A percentile compares a stretch with the other conserved stretches of the same genome.
Evolutionary conservation across 2,113 vertebrate genomes (phyloP).

Genomic region (Tamias sibiricus): DNA sequence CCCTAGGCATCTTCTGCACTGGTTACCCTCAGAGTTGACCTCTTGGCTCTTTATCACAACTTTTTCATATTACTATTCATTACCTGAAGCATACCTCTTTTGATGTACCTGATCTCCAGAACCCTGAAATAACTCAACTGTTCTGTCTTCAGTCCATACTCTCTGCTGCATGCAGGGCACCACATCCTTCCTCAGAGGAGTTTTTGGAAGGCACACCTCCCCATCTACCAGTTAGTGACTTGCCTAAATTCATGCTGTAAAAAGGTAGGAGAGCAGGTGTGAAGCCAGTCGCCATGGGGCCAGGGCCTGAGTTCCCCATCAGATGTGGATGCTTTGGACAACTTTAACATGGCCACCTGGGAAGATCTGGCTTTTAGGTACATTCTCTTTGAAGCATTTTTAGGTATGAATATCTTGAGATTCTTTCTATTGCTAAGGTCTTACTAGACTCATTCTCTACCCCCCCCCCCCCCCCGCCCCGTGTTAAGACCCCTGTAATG

Average conservation of each 20-base stretch:
- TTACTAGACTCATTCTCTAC: neutral
- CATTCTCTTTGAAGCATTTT: neutral
- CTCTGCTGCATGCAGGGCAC: neutral
- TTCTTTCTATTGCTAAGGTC: neutral
- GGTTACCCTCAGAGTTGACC: neutral
- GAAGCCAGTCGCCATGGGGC: neutral
- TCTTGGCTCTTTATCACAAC: neutral
- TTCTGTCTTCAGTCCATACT: neutral
- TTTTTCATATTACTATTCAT: neutral
- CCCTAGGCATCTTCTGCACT: neutral
- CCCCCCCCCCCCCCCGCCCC: neutral
- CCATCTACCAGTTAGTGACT: neutral
- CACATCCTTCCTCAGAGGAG: neutral
- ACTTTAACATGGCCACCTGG: neutral
- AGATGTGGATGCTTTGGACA: neutral
- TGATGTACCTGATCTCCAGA: neutral
- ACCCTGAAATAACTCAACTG: neutral
- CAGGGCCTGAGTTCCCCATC: neutral
- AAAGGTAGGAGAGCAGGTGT: neutral
- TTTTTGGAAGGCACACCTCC: neutral
- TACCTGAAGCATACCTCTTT: neutral
- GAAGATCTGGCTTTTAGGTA: neutral
- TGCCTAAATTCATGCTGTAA: neutral
- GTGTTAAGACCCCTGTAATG: neutral
- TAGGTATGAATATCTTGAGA: neutral